Percentiles rank a stretch among this genome's conserved stretches.
Evolutionary conservation across 1,140 invertebrate genomes (phyloP).

Genomic region (Tenebrio molitor): DNA sequence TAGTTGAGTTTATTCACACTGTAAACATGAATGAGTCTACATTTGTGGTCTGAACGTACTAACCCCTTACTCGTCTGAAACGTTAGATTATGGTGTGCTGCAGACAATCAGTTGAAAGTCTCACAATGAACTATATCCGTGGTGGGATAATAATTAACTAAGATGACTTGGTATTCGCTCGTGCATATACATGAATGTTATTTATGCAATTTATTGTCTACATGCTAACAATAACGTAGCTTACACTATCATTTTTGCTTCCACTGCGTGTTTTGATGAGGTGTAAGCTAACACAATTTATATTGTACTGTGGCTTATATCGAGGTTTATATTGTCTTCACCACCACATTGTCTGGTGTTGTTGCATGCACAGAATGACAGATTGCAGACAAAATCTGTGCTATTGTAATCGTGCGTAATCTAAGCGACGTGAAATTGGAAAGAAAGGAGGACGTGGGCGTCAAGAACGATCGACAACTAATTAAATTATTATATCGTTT

Average conservation of each 20-base stretch:
- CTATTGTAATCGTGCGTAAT: too few relatives aligned
- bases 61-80: too few relatives aligned
- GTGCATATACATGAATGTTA: neutral
- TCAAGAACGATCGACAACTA: too few relatives aligned
- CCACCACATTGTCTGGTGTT: neutral
- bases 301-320: slow-evolving; percentile 3
- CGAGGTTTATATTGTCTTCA: slow-evolving; percentile 14
- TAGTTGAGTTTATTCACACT: too few relatives aligned
- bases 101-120: too few relatives aligned
- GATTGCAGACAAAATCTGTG: neutral
- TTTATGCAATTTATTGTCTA: slow-evolving; percentile 6
- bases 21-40: neutral
- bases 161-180: slow-evolving; percentile 2
- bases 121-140: too few relatives aligned
- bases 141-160: slow-evolving; percentile 6
- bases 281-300: slow-evolving; percentile 23
- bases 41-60: too few relatives aligned
- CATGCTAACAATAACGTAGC: slow-evolving; percentile 6
- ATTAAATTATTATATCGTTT: slow-evolving; percentile 4
- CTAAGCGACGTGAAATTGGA: too few relatives aligned
- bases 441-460: too few relatives aligned
- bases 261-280: slow-evolving; percentile 11
- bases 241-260: slow-evolving; percentile 15
- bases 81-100: neutral
- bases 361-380: neutral